Evolutionary conservation across 2,797 vertebrate species (phyloP).

Genomic region (Luscinia luscinia): DNA sequence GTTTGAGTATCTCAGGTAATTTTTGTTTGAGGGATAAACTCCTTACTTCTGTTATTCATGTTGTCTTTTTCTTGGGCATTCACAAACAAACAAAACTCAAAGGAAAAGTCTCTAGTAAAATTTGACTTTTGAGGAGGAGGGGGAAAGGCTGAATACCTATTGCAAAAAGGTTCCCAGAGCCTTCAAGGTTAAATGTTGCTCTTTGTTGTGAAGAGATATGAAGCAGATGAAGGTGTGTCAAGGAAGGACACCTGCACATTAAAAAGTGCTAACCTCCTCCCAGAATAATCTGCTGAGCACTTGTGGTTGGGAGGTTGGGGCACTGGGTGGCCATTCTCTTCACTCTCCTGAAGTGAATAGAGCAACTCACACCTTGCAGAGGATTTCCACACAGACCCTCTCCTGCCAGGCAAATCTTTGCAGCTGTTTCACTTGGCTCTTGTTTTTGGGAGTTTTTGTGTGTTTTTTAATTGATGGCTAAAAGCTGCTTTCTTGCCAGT

Average conservation of each 20-base stretch:
- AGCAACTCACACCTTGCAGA: neutral
- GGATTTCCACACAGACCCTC: neutral
- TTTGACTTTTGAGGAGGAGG: neutral
- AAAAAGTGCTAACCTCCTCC: neutral
- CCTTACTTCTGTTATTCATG: neutral
- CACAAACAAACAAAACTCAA: neutral
- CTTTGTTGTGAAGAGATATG: neutral
- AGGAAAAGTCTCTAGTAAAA: neutral
- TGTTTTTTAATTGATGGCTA: neutral
- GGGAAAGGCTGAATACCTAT: neutral
- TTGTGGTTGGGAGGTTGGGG: neutral
- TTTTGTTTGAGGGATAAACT: neutral
- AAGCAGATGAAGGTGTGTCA: neutral
- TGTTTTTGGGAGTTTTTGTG: neutral
- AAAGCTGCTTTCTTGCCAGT: neutral
- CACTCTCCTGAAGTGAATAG: neutral
- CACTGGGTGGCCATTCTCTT: neutral
- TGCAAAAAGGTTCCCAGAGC: neutral
- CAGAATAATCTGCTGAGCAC: neutral
- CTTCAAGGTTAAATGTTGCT: neutral
- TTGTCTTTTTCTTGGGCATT: neutral
- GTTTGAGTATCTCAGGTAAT: neutral
- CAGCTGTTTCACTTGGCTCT: conserved; percentile 10
- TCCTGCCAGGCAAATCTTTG: neutral
- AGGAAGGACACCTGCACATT: neutral